These are phyloP conservation scores for Mormyrops attenuatus DNA, from an alignment of 2,797 vertebrate species.

Conservation along the genomic window DNA sequence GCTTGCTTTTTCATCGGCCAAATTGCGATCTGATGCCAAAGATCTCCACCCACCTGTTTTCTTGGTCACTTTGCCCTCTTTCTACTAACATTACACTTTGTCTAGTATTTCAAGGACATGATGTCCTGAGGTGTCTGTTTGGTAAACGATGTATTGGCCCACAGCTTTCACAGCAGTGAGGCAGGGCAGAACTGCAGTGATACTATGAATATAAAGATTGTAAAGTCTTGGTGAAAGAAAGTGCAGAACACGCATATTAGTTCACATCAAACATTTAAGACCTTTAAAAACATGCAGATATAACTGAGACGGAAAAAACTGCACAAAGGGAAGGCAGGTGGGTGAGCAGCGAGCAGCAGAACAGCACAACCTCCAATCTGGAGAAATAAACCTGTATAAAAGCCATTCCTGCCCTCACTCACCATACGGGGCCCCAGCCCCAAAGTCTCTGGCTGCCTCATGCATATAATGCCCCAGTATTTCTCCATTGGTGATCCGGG, in stretches of 20 bases:
- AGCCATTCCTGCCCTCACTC: slow-evolving; percentile 41
- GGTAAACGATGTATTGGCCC: neutral
- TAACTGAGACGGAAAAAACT: neutral
- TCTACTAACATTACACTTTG: neutral
- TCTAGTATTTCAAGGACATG: neutral
- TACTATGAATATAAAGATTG: neutral
- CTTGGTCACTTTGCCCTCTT: neutral
- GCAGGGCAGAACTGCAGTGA: neutral
- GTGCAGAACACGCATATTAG: neutral
- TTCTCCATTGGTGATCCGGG: slow-evolving; percentile 78
- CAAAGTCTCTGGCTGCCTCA: slow-evolving; percentile 83
- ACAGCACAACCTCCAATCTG: neutral
- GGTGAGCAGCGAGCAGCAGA: neutral
- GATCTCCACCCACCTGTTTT: neutral
- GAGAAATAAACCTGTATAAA: neutral
- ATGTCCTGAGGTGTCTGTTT: neutral
- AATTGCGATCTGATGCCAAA: neutral
- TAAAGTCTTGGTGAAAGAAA: neutral
- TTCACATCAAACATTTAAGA: neutral
- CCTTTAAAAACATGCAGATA: neutral
- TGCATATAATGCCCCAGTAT: slow-evolving; percentile 89
- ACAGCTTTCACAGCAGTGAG: neutral
- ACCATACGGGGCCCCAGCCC: slow-evolving; percentile 79
- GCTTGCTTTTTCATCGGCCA: neutral
- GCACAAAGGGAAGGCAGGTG: neutral